phyloP scores from a whole-genome alignment of 2,888 invertebrate genomes.

The Cryptocephalus primarius region DNA sequence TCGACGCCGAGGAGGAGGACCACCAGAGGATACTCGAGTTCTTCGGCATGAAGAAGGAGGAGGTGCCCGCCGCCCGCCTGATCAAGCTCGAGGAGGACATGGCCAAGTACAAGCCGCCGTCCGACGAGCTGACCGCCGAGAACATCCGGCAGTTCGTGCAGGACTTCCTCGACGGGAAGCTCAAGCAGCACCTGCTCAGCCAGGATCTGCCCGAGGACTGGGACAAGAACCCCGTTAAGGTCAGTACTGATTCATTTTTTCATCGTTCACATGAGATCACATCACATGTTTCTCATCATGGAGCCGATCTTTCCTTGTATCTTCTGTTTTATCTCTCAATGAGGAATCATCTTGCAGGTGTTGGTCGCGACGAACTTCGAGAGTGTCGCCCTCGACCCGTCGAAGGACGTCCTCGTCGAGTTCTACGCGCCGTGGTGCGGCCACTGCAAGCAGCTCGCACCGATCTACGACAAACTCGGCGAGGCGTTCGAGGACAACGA shows the following conservation, averaged over 20 bases:
- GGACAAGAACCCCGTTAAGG: constrained; percentile 89
- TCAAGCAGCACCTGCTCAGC: constrained; percentile 83
- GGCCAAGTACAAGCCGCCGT: constrained; percentile 92
- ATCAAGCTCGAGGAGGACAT: constrained; percentile 95
- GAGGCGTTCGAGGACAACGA: constrained; percentile 82
- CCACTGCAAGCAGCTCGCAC: constrained; percentile 95
- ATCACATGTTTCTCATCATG: too few species aligned
- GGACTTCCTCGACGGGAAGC: constrained; percentile 79
- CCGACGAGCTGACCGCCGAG: constrained; percentile 57
- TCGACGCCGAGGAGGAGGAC: constrained; percentile 91
- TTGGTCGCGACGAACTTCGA: constrained; percentile 95
- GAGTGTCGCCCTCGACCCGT: constrained; percentile 75
- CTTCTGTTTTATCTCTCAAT: too few species aligned
- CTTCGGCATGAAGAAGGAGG: constrained; percentile 89
- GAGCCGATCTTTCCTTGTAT: too few species aligned
- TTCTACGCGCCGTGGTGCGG: constrained; percentile 99
- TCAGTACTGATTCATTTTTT: background rate
- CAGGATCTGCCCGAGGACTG: constrained; percentile 95
- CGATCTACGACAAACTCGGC: constrained; percentile 79
- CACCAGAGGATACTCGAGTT: constrained; percentile 97
- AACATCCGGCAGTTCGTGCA: constrained; percentile 71
- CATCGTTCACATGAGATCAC: too few species aligned
- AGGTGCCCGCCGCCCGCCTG: constrained; percentile 79
- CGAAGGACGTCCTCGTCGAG: constrained; percentile 92
- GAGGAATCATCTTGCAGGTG: constrained; percentile 15